Evolutionary conservation across 2,797 vertebrate species (phyloP).

Genomic region (Macrochelys suwanniensis): DNA sequence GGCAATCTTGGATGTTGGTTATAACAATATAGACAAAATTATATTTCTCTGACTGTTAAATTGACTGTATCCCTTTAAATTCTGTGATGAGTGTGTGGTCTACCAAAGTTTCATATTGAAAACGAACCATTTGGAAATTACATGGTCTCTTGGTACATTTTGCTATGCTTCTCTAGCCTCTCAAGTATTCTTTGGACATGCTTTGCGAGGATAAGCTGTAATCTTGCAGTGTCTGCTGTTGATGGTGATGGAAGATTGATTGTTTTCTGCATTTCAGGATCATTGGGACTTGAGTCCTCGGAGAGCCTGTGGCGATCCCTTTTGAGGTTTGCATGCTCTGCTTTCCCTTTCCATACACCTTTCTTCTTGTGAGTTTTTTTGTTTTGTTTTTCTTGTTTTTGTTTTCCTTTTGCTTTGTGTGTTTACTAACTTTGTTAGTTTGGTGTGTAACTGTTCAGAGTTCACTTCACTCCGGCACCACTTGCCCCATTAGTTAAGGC

Average conservation of each 20-base stretch:
- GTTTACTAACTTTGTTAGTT: conserved; percentile 20
- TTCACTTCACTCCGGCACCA: background rate
- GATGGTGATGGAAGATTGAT: background rate
- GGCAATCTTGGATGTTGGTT: background rate
- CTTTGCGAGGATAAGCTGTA: conserved; percentile 35
- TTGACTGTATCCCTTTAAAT: conserved; percentile 17
- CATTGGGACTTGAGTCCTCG: background rate
- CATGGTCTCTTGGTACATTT: background rate
- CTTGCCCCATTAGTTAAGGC: background rate
- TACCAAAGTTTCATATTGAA: background rate
- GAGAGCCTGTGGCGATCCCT: background rate
- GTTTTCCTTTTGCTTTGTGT: conserved; percentile 21
- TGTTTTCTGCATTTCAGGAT: background rate
- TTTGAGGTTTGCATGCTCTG: conserved; percentile 56
- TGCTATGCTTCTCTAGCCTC: conserved; percentile 42
- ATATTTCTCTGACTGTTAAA: background rate
- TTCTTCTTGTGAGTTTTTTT: background rate
- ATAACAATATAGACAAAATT: background rate
- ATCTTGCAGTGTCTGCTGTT: background rate
- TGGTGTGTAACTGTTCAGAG: conserved; percentile 2
- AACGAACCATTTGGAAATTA: conserved; percentile 35
- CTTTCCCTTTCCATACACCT: conserved; percentile 42
- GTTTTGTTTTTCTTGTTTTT: too few relatives aligned
- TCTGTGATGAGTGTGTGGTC: background rate
- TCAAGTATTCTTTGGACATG: conserved; percentile 22